phyloP scores from a whole-genome alignment of 2,797 vertebrate species.

The Enteromius viviparus region DNA sequence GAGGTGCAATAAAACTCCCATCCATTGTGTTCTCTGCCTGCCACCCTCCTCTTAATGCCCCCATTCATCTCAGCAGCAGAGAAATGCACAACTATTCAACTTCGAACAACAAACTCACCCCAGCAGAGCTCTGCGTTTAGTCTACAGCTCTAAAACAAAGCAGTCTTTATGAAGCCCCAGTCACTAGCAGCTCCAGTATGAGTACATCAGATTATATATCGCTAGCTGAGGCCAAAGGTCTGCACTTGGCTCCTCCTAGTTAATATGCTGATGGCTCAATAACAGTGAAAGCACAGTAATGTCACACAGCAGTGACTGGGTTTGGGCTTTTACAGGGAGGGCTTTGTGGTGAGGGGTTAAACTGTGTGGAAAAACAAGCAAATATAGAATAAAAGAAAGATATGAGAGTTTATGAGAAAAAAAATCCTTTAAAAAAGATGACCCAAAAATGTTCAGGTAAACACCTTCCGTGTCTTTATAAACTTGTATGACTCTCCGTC shows the following conservation, averaged over 20 bases:
- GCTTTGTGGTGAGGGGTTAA: constrained; percentile 25
- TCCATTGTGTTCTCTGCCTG: constrained; percentile 72
- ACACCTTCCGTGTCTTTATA: background rate
- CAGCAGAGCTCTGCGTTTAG: constrained; percentile 41
- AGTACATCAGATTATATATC: constrained; percentile 18
- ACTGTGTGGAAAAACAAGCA: constrained; percentile 11
- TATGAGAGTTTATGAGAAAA: background rate
- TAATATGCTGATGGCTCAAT: constrained; percentile 44
- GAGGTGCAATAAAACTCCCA: constrained; percentile 71
- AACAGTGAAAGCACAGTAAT: constrained; percentile 43
- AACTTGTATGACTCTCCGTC: background rate
- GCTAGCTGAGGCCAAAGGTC: constrained; percentile 48
- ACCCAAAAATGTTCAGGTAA: background rate
- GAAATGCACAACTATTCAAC: constrained; percentile 73
- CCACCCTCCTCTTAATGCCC: constrained; percentile 70
- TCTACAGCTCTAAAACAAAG: constrained; percentile 47
- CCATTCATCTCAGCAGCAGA: constrained; percentile 75
- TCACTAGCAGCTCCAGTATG: constrained; percentile 29
- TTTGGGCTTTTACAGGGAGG: constrained; percentile 35
- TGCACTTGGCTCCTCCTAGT: constrained; percentile 22
- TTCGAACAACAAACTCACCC: constrained; percentile 46
- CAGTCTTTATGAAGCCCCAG: constrained; percentile 43
- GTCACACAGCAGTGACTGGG: constrained; percentile 38
- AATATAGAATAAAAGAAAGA: background rate
- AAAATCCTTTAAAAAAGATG: background rate